Conservation (phyloP, 1,140 invertebrate species). For the Aphaenogaster floridana region DNA sequence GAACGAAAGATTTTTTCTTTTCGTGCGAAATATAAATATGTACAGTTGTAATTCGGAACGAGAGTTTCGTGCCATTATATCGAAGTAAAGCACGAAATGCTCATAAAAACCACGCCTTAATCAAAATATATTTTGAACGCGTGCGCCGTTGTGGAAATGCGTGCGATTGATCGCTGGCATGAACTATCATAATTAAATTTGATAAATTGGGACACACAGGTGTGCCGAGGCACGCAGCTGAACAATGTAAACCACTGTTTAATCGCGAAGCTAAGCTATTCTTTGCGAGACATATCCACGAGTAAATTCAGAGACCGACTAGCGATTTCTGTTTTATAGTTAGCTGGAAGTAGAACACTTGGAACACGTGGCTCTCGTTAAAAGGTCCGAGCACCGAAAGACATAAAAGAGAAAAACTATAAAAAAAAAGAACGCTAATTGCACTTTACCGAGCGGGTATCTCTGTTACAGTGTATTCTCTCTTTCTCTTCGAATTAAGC, state of each 20-base stretch:
- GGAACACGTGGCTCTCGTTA: constrained; percentile 29
- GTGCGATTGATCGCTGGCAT: constrained; percentile 2
- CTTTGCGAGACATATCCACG: constrained; percentile 47
- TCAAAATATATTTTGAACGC: constrained; percentile 49
- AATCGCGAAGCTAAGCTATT: constrained; percentile 1
- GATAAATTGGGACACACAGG: constrained; percentile 2
- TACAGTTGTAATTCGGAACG: constrained; percentile 21
- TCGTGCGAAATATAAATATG: constrained; percentile 9
- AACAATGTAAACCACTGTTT: constrained; percentile 9
- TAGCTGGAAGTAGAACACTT: constrained; percentile 36
- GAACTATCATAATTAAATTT: constrained; percentile 34
- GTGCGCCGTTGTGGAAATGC: neutral
- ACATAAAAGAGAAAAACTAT: neutral
- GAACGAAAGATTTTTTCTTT: neutral
- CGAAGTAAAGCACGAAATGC: constrained; percentile 4
- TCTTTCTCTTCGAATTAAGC: constrained; percentile 67
- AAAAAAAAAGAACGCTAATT: constrained; percentile 52
- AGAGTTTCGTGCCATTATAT: constrained; percentile 21
- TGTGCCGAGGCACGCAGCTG: neutral
- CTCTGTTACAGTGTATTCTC: constrained; percentile 61
- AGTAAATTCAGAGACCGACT: constrained; percentile 50
- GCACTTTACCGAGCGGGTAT: constrained; percentile 70
- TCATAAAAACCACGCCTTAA: constrained; percentile 37
- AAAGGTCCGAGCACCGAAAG: neutral
- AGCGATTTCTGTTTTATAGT: constrained; percentile 45